Percentiles rank a stretch among this genome's conserved stretches.
phyloP scores from a whole-genome alignment of 2,888 invertebrate species.

The Meandrusa payeni region DNA sequence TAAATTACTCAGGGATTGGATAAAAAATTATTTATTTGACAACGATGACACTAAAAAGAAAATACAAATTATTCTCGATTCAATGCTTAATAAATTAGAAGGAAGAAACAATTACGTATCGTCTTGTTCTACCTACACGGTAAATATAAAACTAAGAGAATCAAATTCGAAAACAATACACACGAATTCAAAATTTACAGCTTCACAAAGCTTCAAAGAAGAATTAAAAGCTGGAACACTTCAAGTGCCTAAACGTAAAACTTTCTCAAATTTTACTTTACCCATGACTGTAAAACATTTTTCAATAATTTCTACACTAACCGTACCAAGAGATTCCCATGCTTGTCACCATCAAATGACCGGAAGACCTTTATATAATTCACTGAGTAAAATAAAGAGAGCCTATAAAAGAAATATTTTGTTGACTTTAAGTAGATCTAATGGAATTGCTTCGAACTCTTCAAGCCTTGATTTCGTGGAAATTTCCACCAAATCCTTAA shows the following conservation, averaged over 20 bases:
- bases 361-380: slow-evolving; percentile 28
- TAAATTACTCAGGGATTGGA: slow-evolving; percentile 50
- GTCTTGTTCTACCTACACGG: slow-evolving; percentile 49
- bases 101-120: slow-evolving; percentile 32
- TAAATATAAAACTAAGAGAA: slow-evolving; percentile 43
- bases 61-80: slow-evolving; percentile 48
- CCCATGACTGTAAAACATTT: slow-evolving; percentile 44
- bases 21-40: slow-evolving; percentile 47
- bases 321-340: slow-evolving; percentile 53
- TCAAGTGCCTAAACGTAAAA: slow-evolving; percentile 27
- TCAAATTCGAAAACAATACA: slow-evolving; percentile 35
- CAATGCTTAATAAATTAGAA: slow-evolving; percentile 45
- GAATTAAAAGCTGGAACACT: slow-evolving; percentile 5
- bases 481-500: slow-evolving; percentile 49
- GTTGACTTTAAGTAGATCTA: slow-evolving; percentile 34
- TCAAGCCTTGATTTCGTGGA: slow-evolving; percentile 48
- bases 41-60: slow-evolving; percentile 47
- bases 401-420: slow-evolving; percentile 36
- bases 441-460: slow-evolving; percentile 33
- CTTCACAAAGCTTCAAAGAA: slow-evolving; percentile 8
- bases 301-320: slow-evolving; percentile 59
- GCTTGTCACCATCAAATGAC: slow-evolving; percentile 25
- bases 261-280: slow-evolving; percentile 37
- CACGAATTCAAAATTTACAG: slow-evolving; percentile 30
- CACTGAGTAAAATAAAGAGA: slow-evolving; percentile 33